Base-by-base conservation (phyloP, 2,113 vertebrate genomes). In the Pampusana beccarii region DNA sequence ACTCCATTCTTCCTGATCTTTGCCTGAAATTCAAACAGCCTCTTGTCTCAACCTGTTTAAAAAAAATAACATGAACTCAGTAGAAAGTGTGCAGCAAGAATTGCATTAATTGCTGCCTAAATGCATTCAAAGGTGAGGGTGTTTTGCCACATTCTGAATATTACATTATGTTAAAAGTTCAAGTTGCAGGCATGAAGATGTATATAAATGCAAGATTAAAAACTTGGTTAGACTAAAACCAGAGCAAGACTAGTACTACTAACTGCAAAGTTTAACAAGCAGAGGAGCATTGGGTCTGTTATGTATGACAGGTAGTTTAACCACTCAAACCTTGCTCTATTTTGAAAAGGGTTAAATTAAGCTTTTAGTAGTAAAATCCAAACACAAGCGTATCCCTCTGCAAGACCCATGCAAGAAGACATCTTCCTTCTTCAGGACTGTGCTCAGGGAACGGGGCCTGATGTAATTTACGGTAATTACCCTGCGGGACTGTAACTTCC, bases 401-500 rank as follows among this genome's bases (percentile, higher is more conserved):
- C 13, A 17, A 24, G 28, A 34, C 9, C 29, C 28, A 2, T 16
- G 16, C 7, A 69, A 24, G 64, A 69, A 56, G 11, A 50, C 73
- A 61, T 69, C 91, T 91, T 81, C 46, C 61, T 89, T 70, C 67
- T 83, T 88, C 72, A 53, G 44, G 92, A 60, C 33, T 93, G 92
- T 83, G 90, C 53, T 91, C 48, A 95, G 88, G 40, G 92, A 36
- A 81, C 26, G 10, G 88, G 86, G 80, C 88, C 79, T 57, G 71
- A 92, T 38, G 91, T 95, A 80, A 95, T 25, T 95, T 79, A 95
- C 24, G 6, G 95, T 66, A 57, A 80, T 80, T 95, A 53, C 88
- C 90, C 95, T 69, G 93, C 87, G 92, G 96, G 78, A 82, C 94
- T 69, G 0, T 70, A 83, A 86, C 92, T 93, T 94, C 83, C 95